Conservation (phyloP, 2,888 invertebrate genomes). For the Choristoneura rosaceana region DNA sequence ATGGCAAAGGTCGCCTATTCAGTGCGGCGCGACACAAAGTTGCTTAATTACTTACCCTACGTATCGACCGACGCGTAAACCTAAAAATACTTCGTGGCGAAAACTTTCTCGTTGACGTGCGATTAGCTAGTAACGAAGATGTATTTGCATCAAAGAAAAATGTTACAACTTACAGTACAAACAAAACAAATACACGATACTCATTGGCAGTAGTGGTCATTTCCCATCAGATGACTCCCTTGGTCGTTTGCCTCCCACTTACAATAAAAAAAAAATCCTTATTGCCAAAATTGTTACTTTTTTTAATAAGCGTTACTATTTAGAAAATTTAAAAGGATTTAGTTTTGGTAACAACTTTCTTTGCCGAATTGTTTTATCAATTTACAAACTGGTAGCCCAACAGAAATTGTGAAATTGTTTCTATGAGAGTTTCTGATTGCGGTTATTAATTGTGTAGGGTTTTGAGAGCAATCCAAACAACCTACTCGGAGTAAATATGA, state of each 20-base stretch:
- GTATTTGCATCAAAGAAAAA: background rate
- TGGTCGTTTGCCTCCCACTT: too few relatives aligned
- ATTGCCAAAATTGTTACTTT: too few relatives aligned
- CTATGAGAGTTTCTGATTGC: too few relatives aligned
- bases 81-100: conserved; percentile 12
- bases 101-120: conserved; percentile 2
- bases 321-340: too few relatives aligned
- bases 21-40: conserved; percentile 21
- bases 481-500: too few relatives aligned
- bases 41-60: conserved; percentile 35
- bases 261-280: too few relatives aligned
- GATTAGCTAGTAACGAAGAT: conserved; percentile 4
- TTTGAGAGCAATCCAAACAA: too few relatives aligned
- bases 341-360: background rate
- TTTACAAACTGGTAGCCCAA: background rate
- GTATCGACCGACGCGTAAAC: conserved; percentile 16
- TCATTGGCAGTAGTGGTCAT: too few relatives aligned
- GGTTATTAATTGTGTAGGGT: too few relatives aligned
- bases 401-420: background rate
- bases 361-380: background rate
- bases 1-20: conserved; percentile 35
- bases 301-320: background rate
- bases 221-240: too few relatives aligned
- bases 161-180: background rate
- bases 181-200: background rate